Conservation (phyloP, 2,113 vertebrate species). For the Lophura nycthemera region DNA sequence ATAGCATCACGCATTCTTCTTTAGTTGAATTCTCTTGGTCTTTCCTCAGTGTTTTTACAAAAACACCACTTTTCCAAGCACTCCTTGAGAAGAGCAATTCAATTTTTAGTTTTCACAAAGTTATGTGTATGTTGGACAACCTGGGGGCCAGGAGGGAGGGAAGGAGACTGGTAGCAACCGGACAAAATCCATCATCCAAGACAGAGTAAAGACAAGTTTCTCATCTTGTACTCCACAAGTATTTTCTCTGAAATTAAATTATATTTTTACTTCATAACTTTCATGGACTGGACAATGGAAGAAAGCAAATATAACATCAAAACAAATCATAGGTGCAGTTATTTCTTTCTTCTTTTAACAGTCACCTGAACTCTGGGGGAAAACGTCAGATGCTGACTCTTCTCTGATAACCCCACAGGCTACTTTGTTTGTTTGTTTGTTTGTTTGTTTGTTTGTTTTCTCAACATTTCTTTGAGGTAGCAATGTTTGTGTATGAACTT, state of each 20-base stretch:
- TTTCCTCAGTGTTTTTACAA: constrained; percentile 68
- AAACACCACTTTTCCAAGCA: constrained; percentile 71
- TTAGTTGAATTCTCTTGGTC: constrained; percentile 43
- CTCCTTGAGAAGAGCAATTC: constrained; percentile 33
- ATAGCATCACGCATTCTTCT: constrained; percentile 41
- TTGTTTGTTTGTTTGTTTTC: neutral
- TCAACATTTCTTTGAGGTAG: neutral
- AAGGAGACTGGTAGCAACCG: neutral
- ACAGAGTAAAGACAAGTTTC: neutral
- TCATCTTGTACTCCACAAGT: neutral
- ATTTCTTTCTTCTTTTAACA: neutral
- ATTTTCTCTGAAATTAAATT: constrained; percentile 18
- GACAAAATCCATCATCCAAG: neutral
- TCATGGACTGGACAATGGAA: neutral
- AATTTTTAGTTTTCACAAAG: constrained; percentile 47
- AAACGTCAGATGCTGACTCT: neutral
- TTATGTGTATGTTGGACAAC: neutral
- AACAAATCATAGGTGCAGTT: neutral
- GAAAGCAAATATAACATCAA: neutral
- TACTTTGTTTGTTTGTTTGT: neutral
- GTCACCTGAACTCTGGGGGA: neutral
- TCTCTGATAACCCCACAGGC: neutral
- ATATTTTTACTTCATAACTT: neutral
- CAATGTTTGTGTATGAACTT: neutral
- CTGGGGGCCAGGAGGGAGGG: fast-evolving